Evolutionary conservation across 2,888 invertebrate species (phyloP).

Genomic region (Drosophila gaucha): DNA sequence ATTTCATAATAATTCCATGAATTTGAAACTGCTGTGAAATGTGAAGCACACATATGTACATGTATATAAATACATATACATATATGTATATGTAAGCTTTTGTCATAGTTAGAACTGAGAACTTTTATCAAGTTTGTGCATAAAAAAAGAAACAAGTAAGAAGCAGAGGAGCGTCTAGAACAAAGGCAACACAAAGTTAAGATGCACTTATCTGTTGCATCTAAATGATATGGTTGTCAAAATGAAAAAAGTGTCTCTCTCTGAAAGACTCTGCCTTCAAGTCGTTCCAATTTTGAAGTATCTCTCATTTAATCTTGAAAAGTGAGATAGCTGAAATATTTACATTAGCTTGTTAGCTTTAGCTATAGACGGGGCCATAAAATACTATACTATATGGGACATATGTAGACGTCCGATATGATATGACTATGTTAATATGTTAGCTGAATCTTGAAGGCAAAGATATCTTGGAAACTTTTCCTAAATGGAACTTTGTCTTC

Average conservation of each 20-base stretch:
- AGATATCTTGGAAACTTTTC: too few species aligned
- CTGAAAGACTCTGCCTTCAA: neutral
- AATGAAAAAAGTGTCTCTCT: neutral
- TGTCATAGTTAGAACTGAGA: neutral
- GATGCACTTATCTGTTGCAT: slow-evolving; percentile 6
- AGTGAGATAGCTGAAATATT: neutral
- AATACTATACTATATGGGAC: too few species aligned
- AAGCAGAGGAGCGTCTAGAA: neutral
- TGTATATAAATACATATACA: neutral
- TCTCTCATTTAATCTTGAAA: neutral
- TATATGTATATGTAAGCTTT: neutral
- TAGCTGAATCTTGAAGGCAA: neutral
- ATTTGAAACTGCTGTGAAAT: neutral
- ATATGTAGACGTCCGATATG: too few species aligned
- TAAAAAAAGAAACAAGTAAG: too few species aligned
- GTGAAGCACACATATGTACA: neutral
- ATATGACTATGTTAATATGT: neutral
- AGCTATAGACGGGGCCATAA: too few species aligned
- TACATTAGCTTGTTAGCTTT: neutral
- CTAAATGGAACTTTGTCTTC: too few species aligned
- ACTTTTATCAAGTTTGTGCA: neutral
- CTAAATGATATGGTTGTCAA: neutral
- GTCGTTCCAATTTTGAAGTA: neutral
- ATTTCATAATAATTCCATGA: slow-evolving; percentile 3
- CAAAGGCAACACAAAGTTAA: slow-evolving; percentile 1